These are phyloP conservation scores for Mizuhopecten yessoensis DNA, from an alignment of 1,140 invertebrate species.

Conservation along the genomic window DNA sequence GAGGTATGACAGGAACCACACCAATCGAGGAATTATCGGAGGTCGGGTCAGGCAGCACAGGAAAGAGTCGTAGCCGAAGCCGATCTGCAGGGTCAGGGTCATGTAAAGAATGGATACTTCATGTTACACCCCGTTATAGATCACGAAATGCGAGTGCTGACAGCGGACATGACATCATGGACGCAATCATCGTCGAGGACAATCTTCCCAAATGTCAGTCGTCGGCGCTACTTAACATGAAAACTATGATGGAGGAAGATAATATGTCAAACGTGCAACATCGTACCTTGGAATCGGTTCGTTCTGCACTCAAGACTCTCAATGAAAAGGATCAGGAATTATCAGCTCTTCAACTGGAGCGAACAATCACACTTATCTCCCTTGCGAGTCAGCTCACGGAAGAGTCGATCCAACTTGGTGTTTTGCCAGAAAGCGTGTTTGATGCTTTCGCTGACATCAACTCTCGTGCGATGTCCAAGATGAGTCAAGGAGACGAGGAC, in stretches of 20 bases:
- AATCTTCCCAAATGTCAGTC: slow-evolving; percentile 55
- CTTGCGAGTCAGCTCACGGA: slow-evolving; percentile 75
- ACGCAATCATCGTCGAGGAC: neutral
- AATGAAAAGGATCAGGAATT: slow-evolving; percentile 56
- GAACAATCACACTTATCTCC: slow-evolving; percentile 73
- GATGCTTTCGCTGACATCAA: slow-evolving; percentile 67
- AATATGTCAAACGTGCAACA: slow-evolving; percentile 68
- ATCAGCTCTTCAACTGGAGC: slow-evolving; percentile 66
- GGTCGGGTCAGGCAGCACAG: neutral
- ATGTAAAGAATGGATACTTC: neutral
- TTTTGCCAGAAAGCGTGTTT: slow-evolving; percentile 74
- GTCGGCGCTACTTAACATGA: slow-evolving; percentile 65
- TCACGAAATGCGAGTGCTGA: slow-evolving; percentile 47
- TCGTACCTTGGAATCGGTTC: slow-evolving; percentile 68
- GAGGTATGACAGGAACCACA: neutral
- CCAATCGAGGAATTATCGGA: slow-evolving; percentile 29
- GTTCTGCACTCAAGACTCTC: slow-evolving; percentile 62
- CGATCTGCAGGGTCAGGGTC: neutral
- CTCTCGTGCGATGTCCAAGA: slow-evolving; percentile 60
- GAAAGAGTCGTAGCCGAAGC: neutral
- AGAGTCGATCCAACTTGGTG: slow-evolving; percentile 72
- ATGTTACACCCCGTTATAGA: neutral
- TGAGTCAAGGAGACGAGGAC: slow-evolving; percentile 54
- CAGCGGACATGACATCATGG: neutral
- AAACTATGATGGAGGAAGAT: slow-evolving; percentile 69